These are phyloP conservation scores for Gallinago media DNA, from an alignment of 2,113 vertebrate genomes.

Conservation along the genomic window DNA sequence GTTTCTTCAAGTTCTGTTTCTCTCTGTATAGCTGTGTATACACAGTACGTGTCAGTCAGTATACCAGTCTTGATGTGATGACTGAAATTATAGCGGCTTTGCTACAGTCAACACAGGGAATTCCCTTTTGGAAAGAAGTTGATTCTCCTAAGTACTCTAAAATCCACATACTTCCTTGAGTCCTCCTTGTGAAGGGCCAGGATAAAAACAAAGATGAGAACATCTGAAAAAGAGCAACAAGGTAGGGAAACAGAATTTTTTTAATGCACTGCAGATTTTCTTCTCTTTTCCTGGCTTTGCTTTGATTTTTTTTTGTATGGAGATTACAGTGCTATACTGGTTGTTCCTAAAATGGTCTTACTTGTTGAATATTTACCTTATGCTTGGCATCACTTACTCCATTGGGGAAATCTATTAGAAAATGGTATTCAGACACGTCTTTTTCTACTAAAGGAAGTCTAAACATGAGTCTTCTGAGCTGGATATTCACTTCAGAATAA, in stretches of 20 bases:
- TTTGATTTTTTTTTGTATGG: neutral
- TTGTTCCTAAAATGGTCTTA: neutral
- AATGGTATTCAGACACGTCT: neutral
- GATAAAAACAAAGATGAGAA: neutral
- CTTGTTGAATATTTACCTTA: neutral
- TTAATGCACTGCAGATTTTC: neutral
- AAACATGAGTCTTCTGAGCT: neutral
- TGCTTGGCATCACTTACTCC: neutral
- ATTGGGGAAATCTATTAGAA: neutral
- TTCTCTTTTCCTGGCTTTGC: neutral
- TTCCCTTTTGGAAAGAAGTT: neutral
- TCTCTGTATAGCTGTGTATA: neutral
- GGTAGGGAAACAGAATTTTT: neutral
- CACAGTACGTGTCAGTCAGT: rapidly evolving
- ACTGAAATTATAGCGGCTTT: neutral
- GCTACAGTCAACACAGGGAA: neutral
- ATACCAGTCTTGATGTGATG: neutral
- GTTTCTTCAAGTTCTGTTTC: neutral
- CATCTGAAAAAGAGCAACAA: neutral
- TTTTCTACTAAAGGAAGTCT: neutral
- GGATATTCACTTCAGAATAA: neutral
- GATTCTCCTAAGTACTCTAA: neutral
- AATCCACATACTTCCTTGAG: rapidly evolving
- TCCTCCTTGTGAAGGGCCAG: neutral
- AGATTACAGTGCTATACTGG: neutral